phyloP scores from a whole-genome alignment of 2,888 invertebrate species.

The Eilema griseolum region DNA sequence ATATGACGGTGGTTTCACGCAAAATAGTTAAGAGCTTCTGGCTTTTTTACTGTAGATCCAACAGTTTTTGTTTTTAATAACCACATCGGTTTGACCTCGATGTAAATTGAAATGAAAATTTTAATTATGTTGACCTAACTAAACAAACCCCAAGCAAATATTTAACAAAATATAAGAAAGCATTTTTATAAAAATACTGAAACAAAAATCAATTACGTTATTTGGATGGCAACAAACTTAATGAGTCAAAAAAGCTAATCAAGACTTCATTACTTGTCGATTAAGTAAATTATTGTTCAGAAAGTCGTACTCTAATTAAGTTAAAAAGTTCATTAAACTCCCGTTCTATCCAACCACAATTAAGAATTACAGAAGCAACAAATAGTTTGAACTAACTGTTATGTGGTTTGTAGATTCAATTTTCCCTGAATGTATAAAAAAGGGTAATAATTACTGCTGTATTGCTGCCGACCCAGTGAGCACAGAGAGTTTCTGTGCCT shows the following conservation, averaged over 20 bases:
- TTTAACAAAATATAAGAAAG: neutral
- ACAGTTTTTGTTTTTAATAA: neutral
- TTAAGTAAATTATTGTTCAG: neutral
- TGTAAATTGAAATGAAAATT: neutral
- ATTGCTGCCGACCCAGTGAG: no score
- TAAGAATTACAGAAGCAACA: no score
- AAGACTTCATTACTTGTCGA: slow-evolving; percentile 2
- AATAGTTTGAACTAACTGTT: no score
- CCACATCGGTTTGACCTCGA: neutral
- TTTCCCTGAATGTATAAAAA: no score
- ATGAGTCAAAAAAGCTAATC: neutral
- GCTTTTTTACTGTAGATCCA: no score
- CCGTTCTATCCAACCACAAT: no score
- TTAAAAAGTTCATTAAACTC: neutral
- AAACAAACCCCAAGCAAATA: neutral
- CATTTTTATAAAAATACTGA: neutral
- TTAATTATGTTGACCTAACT: neutral
- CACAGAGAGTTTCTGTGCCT: no score
- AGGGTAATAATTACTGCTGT: no score
- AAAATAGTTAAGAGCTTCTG: no score
- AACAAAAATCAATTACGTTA: neutral
- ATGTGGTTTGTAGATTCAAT: no score
- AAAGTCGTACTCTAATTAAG: neutral
- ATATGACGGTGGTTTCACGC: no score
- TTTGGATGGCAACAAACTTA: neutral